Evolutionary conservation across 2,113 vertebrate species (phyloP).

Genomic region (Alexandromys fortis): DNA sequence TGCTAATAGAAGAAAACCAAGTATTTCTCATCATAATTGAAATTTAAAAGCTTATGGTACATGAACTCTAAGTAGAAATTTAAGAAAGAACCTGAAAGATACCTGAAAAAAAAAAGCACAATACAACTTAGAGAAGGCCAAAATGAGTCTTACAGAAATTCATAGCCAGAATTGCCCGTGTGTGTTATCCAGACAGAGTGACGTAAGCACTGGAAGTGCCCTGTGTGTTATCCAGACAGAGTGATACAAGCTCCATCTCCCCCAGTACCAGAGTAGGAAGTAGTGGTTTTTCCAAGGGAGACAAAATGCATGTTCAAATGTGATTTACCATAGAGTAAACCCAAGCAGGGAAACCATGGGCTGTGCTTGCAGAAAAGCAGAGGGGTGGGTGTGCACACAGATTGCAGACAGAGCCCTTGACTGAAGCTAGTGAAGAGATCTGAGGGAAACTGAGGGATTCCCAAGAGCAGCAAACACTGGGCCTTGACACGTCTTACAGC

Average conservation of each 20-base stretch:
- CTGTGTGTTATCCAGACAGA: no score
- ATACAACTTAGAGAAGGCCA: background rate
- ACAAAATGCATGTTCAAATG: background rate
- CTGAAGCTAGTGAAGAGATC: background rate
- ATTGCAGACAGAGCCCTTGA: background rate
- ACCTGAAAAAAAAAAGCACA: background rate
- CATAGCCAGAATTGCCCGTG: background rate
- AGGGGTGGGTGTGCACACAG: background rate
- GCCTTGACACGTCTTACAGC: background rate
- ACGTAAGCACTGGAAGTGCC: no score
- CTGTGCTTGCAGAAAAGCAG: background rate
- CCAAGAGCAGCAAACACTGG: background rate
- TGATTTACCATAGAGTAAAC: background rate
- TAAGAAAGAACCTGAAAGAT: background rate
- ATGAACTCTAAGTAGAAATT: background rate
- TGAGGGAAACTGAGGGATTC: background rate
- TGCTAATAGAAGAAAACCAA: background rate
- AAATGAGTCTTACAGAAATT: conserved; percentile 2
- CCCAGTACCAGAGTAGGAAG: background rate
- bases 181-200: background rate
- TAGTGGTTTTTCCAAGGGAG: background rate
- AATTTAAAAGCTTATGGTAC: conserved; percentile 7
- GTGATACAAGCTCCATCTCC: background rate
- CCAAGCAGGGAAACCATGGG: background rate
- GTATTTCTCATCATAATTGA: background rate